phyloP scores from a whole-genome alignment of 2,113 vertebrate genomes.

The Typhlomys cinereus region DNA sequence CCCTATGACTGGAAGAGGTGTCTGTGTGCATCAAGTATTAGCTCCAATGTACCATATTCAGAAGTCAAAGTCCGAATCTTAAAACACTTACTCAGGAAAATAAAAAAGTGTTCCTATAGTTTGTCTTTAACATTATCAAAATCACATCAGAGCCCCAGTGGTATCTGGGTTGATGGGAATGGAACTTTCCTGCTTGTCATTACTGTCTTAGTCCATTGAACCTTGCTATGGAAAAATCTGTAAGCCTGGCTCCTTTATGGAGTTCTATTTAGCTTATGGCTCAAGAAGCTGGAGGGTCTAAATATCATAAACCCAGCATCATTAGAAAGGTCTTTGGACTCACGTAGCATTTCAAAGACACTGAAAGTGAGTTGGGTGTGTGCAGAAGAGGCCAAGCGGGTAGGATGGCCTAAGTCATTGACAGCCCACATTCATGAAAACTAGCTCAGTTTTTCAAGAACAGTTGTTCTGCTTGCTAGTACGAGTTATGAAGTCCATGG shows the following conservation, averaged over 20 bases:
- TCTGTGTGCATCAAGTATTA: neutral
- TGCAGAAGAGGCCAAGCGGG: neutral
- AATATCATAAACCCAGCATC: neutral
- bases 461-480: neutral
- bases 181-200: neutral
- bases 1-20: neutral
- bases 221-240: neutral
- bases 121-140: neutral
- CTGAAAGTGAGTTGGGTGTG: neutral
- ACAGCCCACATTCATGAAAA: neutral
- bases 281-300: neutral
- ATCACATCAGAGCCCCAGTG: neutral
- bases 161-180: neutral
- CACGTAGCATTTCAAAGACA: neutral
- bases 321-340: neutral
- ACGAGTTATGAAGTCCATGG: neutral
- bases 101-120: neutral
- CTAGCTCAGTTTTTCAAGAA: neutral
- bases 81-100: neutral
- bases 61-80: neutral
- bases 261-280: neutral
- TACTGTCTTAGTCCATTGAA: neutral
- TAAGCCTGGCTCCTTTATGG: neutral
- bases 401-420: neutral
- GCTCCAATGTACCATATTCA: neutral